Evolutionary conservation across 1,140 invertebrate species (phyloP).

Genomic region (Caenorhabditis latens): DNA sequence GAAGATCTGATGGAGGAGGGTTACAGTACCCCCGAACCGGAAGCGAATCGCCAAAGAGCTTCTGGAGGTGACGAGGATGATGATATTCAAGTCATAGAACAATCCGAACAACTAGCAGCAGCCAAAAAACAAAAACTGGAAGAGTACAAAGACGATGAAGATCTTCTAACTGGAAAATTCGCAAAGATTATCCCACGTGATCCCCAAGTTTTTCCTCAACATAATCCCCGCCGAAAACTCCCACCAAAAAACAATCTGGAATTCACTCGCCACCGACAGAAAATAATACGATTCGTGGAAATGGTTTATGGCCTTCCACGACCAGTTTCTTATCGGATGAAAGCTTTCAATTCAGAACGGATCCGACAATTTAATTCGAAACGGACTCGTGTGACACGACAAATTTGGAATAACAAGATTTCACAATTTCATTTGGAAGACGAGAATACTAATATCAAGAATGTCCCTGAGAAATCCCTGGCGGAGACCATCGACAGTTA

Average conservation of each 20-base stretch:
- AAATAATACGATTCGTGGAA: background rate
- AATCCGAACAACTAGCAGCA: too few relatives aligned
- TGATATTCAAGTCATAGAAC: too few relatives aligned
- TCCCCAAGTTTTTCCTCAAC: too few relatives aligned
- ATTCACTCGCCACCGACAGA: background rate
- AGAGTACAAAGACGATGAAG: too few relatives aligned
- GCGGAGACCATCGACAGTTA: background rate
- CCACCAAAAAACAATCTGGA: background rate
- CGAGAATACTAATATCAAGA: background rate
- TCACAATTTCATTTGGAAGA: background rate
- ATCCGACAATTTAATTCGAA: background rate
- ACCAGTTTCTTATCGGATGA: background rate
- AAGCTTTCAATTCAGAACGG: background rate
- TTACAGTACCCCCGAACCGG: too few relatives aligned
- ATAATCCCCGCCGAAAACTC: background rate
- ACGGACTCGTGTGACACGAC: constrained; percentile 7
- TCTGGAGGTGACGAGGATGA: too few relatives aligned
- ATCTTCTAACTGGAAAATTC: too few relatives aligned
- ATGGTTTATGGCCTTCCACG: background rate
- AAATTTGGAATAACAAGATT: background rate
- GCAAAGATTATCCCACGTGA: too few relatives aligned
- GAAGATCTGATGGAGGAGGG: too few relatives aligned
- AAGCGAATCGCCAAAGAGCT: too few relatives aligned
- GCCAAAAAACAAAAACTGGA: too few relatives aligned
- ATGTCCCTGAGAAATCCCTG: background rate